Evolutionary conservation across 2,797 vertebrate species (phyloP), one percentile per base, ranked within the genome.

Genomic region (Cirrhinus mrigala): DNA sequence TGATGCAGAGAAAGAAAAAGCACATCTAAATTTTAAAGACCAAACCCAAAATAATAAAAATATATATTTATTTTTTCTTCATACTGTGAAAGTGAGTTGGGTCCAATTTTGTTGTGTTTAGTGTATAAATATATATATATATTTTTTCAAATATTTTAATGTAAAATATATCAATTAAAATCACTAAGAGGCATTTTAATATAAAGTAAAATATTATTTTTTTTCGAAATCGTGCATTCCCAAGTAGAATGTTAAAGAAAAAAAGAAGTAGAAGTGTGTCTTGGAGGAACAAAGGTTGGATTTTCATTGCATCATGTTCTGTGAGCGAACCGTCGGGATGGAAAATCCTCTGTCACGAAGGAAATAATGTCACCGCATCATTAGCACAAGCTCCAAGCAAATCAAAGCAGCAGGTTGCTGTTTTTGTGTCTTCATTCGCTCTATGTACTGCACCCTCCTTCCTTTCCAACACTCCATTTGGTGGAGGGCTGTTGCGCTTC

Each of bases 351-450:
- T 37, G 56, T 74, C 66, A 27, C 71, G 29, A 77, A 84, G 83
- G 64, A 71, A 77, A 79, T 54, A 68, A 74, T 78, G 37, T 68
- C 85, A 84, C 44, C 6, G 22, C 52, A 29, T 84, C 73, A 71
- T 84, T 60, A 79, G 68, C 40, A 56, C 52, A 20, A 70, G 27
- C 83, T 60, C 69, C 24, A 22, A 27, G n/a, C 10, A 62, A 29
- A 62, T 82, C 27, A 74, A 70, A 86, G 64, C 71, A 73, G 73
- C 78, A 62, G 77, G 71, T 79, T 84, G 58, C 68, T 77, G 27
- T 52, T 44, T 69, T 50, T 84, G 40, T 68, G 37, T 48, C 37
- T 78, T 10, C 44, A 16, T 75, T 83, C 29, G 22, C 18, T 66
- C 14, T 48, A 70, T 82, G 74, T 52, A 58, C 16, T 79, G 68